Evolutionary conservation across 1,140 invertebrate genomes (phyloP).

Genomic region (Bathynomus jamesi): DNA sequence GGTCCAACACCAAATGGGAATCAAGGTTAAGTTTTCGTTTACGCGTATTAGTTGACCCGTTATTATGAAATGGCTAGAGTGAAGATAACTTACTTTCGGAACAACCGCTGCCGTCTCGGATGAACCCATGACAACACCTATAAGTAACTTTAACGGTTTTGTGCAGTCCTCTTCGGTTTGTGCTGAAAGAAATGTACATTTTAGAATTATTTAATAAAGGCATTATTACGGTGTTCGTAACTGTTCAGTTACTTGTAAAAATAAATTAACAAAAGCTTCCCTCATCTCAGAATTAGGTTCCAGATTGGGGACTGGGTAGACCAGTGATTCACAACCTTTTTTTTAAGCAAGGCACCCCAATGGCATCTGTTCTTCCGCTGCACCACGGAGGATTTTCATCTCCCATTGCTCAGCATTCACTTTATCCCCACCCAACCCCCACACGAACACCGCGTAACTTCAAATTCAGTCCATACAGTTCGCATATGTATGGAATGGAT

Average conservation of each 20-base stretch:
- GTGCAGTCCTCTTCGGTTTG: constrained; percentile 50
- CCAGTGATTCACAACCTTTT: background rate
- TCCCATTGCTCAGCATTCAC: too few species aligned
- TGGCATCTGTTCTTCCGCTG: too few species aligned
- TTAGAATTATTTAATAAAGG: constrained; percentile 1
- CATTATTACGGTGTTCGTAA: background rate
- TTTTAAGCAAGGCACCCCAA: background rate
- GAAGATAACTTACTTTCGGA: constrained; percentile 42
- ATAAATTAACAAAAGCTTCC: background rate
- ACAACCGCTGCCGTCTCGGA: constrained; percentile 45
- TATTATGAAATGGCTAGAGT: background rate
- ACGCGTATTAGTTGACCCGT: background rate
- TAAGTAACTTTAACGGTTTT: constrained; percentile 52
- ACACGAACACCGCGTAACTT: too few species aligned
- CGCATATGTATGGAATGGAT: too few species aligned
- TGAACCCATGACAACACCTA: constrained; percentile 55
- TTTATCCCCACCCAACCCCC: background rate
- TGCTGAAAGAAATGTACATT: constrained; percentile 41
- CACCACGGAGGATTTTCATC: too few species aligned
- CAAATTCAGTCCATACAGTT: too few species aligned
- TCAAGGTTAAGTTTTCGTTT: background rate
- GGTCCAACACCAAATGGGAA: background rate
- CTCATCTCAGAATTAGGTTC: too few species aligned
- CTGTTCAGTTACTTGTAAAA: background rate
- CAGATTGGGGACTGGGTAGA: too few species aligned